phyloP scores from a whole-genome alignment of 64 coral and sea anemone species.

The Porites australiensis region DNA sequence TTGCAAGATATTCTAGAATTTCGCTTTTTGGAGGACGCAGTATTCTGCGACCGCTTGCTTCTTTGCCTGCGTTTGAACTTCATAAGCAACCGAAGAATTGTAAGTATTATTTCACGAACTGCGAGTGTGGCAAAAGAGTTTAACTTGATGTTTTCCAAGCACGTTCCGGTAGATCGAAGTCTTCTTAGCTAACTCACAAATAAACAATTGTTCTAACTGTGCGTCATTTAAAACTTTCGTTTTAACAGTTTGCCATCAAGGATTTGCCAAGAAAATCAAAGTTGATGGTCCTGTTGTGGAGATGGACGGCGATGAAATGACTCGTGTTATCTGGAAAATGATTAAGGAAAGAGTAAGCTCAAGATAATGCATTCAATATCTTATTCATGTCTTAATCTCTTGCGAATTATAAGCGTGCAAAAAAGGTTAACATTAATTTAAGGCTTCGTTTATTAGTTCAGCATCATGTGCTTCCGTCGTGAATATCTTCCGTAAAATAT shows the following conservation, averaged over 20 bases:
- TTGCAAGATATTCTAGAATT: conserved; percentile 61
- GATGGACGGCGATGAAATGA: conserved; percentile 99
- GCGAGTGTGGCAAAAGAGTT: neutral
- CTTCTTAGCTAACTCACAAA: neutral
- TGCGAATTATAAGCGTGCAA: no score
- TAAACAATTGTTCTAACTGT: neutral
- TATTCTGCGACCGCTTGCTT: conserved; percentile 45
- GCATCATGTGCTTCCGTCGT: no score
- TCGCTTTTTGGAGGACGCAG: conserved; percentile 31
- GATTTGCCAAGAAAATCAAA: conserved; percentile 75
- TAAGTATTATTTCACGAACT: neutral
- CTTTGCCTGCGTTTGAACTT: conserved; percentile 37
- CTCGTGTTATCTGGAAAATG: conserved; percentile 98
- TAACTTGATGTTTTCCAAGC: neutral
- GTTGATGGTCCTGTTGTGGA: conserved; percentile 95
- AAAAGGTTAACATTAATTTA: no score
- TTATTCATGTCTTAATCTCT: neutral
- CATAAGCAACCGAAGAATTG: conserved; percentile 75
- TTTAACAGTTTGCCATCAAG: conserved; percentile 51
- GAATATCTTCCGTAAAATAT: no score
- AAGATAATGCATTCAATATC: neutral
- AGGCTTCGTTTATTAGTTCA: no score
- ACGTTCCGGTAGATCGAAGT: neutral
- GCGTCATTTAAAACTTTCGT: neutral
- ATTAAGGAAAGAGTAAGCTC: conserved; percentile 92